Conservation (phyloP, 2,888 invertebrate species). For the Andrena chrysosceles region DNA sequence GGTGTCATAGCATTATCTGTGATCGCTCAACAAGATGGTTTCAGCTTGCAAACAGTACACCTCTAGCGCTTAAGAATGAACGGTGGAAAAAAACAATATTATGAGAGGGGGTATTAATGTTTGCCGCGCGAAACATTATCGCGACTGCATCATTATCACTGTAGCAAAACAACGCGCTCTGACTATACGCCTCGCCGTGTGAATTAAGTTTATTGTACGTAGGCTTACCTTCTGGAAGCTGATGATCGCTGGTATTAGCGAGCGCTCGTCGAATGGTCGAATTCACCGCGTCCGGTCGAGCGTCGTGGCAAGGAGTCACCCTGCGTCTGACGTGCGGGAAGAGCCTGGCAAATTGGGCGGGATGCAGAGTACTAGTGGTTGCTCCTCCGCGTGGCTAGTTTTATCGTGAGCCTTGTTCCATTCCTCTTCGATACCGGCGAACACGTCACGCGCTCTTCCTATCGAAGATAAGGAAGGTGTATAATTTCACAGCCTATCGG, state of each 20-base stretch:
- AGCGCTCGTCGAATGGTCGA: not conserved
- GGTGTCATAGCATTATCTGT: not conserved
- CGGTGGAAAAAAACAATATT: conserved; percentile 3
- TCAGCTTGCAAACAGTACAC: not conserved
- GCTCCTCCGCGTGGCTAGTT: not conserved
- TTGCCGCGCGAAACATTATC: conserved; percentile 18
- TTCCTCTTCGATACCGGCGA: not conserved
- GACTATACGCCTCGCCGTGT: not conserved
- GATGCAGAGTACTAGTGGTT: conserved; percentile 18
- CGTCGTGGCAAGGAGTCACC: not conserved
- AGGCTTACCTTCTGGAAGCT: conserved; percentile 12
- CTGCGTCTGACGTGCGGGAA: not conserved
- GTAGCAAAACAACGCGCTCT: not conserved
- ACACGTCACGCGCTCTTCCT: conserved; percentile 26
- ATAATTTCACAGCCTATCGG: conserved; percentile 40
- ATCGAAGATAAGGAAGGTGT: conserved; percentile 58
- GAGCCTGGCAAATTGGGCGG: conserved; percentile 10
- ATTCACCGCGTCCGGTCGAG: not conserved
- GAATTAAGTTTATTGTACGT: not conserved
- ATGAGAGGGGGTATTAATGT: conserved; percentile 28
- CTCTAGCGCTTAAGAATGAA: not conserved
- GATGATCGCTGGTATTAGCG: not conserved
- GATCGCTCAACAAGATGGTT: not conserved
- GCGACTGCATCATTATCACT: conserved; percentile 28
- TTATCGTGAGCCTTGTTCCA: not conserved